These are phyloP conservation scores for Taurulus bubalis DNA, from an alignment of 2,113 vertebrate species.

Conservation along the genomic window DNA sequence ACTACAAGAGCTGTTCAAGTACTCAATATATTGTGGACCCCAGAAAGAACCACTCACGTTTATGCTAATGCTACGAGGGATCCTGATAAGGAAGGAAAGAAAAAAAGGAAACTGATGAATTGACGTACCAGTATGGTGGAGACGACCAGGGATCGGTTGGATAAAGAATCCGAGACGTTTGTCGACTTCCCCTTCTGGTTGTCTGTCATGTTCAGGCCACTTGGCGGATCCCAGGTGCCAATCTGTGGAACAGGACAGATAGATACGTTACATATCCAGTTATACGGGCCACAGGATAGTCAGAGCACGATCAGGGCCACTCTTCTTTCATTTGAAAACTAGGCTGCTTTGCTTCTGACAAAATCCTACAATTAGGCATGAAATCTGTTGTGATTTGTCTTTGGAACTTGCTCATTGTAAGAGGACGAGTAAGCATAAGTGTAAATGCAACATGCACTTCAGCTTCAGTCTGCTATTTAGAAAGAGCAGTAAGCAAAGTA, in stretches of 20 bases:
- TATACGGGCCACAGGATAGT: not conserved
- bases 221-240: conserved; percentile 96
- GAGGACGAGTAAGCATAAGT: not conserved
- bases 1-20: too few species aligned
- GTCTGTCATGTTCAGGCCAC: conserved; percentile 98
- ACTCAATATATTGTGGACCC: not conserved
- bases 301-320: not conserved
- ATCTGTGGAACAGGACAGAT: conserved; percentile 83
- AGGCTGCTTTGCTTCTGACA: not conserved
- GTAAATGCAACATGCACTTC: not conserved
- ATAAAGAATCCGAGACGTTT: conserved; percentile 95
- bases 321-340: not conserved
- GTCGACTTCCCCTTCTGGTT: conserved; percentile 94
- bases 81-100: not conserved
- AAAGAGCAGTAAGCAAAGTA: not conserved
- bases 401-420: not conserved
- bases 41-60: not conserved
- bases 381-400: not conserved
- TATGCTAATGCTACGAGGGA: not conserved
- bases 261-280: not conserved
- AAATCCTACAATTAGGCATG: not conserved
- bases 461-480: not conserved
- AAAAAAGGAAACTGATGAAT: not conserved
- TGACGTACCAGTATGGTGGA: conserved; percentile 94
- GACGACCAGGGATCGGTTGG: conserved; percentile 94